These are phyloP conservation scores for Cacatua alba DNA, from an alignment of 2,113 vertebrate species.

Conservation along the genomic window DNA sequence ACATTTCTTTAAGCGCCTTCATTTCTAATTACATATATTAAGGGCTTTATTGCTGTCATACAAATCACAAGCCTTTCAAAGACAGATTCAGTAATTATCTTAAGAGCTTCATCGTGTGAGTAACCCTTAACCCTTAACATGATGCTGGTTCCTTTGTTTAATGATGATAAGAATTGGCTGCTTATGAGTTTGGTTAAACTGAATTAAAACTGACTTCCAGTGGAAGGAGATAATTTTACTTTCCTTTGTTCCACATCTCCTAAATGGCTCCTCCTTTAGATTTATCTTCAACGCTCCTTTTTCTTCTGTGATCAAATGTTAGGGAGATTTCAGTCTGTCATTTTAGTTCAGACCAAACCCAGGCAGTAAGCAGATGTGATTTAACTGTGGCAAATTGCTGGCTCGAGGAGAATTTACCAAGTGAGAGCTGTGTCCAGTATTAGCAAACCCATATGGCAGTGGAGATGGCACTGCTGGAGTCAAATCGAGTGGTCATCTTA, in stretches of 20 bases:
- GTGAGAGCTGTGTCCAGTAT: neutral
- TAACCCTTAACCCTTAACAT: neutral
- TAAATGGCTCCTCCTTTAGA: neutral
- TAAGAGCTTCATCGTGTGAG: neutral
- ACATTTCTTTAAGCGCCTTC: neutral
- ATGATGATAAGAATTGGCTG: neutral
- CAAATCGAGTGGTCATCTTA: neutral
- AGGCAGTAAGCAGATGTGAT: neutral
- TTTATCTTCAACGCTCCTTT: neutral
- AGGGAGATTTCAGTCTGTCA: neutral
- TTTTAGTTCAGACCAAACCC: neutral
- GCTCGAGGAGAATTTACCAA: neutral
- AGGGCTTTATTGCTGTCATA: neutral
- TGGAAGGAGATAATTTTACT: neutral
- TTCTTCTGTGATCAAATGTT: neutral
- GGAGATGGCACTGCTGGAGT: fast-evolving
- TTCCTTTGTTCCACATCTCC: neutral
- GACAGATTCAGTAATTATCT: neutral
- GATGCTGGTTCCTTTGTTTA: neutral
- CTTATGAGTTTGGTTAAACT: neutral
- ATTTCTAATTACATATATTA: neutral
- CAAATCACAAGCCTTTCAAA: neutral
- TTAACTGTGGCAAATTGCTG: neutral
- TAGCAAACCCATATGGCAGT: neutral
- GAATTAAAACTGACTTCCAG: neutral